These are phyloP conservation scores for Heliconius nattereri DNA, from an alignment of 1,140 invertebrate genomes.

Conservation along the genomic window DNA sequence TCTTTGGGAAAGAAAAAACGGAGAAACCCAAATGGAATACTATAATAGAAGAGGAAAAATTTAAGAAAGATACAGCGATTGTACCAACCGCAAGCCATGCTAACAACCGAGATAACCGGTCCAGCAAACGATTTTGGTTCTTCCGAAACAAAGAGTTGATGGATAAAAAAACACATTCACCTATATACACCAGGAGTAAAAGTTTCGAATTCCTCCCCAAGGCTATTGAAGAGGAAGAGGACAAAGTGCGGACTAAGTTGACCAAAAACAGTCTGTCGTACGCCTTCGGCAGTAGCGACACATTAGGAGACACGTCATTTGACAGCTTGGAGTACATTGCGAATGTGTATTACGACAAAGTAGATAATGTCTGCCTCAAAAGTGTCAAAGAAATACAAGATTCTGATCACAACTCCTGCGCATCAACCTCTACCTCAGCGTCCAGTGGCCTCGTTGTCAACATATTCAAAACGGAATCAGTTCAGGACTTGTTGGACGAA, in stretches of 20 bases:
- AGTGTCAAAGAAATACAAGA: conserved; percentile 66
- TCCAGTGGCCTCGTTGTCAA: conserved; percentile 59
- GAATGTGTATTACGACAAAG: conserved; percentile 65
- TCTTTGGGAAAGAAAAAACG: conserved; percentile 64
- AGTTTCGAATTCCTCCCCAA: conserved; percentile 74
- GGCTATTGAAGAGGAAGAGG: conserved; percentile 56
- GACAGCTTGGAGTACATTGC: conserved; percentile 64
- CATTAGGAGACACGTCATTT: conserved; percentile 55
- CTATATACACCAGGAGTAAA: conserved; percentile 70
- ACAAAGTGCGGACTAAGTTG: conserved; percentile 40
- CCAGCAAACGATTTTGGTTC: conserved; percentile 71
- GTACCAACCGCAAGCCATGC: conserved; percentile 21
- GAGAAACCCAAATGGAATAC: conserved; percentile 63
- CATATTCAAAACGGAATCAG: conserved; percentile 63
- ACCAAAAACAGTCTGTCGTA: conserved; percentile 58
- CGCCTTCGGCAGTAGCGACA: conserved; percentile 62
- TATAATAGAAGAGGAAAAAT: conserved; percentile 56
- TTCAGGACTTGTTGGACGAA: conserved; percentile 66
- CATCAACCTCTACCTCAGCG: conserved; percentile 52
- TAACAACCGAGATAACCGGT: conserved; percentile 55
- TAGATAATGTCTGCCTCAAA: conserved; percentile 63
- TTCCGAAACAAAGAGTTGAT: conserved; percentile 62
- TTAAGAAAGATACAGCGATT: conserved; percentile 15
- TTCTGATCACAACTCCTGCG: conserved; percentile 58
- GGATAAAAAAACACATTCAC: conserved; percentile 52